These are phyloP conservation scores for Coleophora deauratella DNA, from an alignment of 2,888 invertebrate species.

Conservation along the genomic window DNA sequence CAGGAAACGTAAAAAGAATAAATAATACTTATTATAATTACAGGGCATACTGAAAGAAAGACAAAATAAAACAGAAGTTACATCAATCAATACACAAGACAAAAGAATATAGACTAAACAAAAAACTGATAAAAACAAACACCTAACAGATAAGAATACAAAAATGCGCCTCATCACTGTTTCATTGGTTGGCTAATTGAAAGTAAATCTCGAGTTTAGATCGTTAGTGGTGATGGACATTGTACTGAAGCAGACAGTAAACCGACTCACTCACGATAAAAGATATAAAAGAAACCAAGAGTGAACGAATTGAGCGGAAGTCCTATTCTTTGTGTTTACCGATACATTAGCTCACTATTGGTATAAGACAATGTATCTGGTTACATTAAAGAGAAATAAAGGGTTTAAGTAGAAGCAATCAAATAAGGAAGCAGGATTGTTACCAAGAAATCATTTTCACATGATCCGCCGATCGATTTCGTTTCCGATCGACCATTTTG, in stretches of 20 bases:
- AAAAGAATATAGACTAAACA: too few relatives aligned
- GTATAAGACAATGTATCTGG: neutral
- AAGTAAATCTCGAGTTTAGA: conserved; percentile 31
- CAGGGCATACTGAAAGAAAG: too few relatives aligned
- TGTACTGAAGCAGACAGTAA: conserved; percentile 31
- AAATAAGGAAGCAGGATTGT: conserved; percentile 21
- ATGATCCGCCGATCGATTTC: conserved; percentile 48
- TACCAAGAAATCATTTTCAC: conserved; percentile 51
- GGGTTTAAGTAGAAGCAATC: conserved; percentile 3
- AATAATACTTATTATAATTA: too few relatives aligned
- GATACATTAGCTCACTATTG: conserved; percentile 12
- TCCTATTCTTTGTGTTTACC: conserved; percentile 19
- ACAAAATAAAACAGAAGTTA: too few relatives aligned
- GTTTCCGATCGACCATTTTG: conserved; percentile 65
- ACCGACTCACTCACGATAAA: conserved; percentile 28
- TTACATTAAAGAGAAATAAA: conserved; percentile 4
- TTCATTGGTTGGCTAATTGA: conserved; percentile 24
- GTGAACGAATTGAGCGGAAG: conserved; percentile 20
- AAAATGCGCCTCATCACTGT: conserved; percentile 24
- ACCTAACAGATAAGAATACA: neutral
- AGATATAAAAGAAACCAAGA: conserved; percentile 27
- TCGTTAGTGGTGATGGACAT: conserved; percentile 23
- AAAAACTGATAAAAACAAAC: too few relatives aligned
- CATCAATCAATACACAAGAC: conserved; percentile 28
- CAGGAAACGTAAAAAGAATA: too few relatives aligned